phyloP scores from a whole-genome alignment of 2,888 invertebrate genomes.

The Stegophylla sp. region DNA sequence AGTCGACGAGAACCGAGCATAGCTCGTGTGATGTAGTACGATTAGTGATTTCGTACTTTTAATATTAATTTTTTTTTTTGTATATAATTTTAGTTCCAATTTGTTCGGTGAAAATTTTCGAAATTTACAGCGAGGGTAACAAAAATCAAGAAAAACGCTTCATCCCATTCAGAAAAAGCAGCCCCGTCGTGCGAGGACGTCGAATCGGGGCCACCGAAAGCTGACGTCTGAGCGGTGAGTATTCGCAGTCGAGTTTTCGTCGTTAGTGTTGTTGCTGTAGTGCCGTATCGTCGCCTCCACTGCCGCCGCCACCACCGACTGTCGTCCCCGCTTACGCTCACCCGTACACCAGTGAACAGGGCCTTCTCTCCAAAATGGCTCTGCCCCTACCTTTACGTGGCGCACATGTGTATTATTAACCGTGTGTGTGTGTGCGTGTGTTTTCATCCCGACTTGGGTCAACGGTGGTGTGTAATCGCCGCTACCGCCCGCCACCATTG shows the following conservation, averaged over 20 bases:
- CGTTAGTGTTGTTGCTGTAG: neutral
- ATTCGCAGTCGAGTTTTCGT: conserved; percentile 27
- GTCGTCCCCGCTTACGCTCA: conserved; percentile 43
- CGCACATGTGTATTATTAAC: conserved; percentile 11
- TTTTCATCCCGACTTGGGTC: conserved; percentile 58
- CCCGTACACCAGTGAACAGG: conserved; percentile 35
- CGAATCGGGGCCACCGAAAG: conserved; percentile 54
- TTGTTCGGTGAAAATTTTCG: too few species aligned
- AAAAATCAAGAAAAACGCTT: neutral
- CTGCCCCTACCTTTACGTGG: conserved; percentile 56
- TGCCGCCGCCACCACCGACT: neutral
- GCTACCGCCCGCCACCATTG: conserved; percentile 2
- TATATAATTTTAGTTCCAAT: neutral
- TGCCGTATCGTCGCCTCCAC: conserved; percentile 14
- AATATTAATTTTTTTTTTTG: conserved; percentile 23
- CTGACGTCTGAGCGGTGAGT: conserved; percentile 54
- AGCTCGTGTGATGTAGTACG: conserved; percentile 39
- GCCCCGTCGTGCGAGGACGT: conserved; percentile 18
- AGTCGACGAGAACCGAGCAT: conserved; percentile 19
- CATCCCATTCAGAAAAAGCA: neutral
- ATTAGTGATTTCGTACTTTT: neutral
- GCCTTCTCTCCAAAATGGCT: conserved; percentile 57
- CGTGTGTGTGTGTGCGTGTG: conserved; percentile 14
- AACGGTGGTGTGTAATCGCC: conserved; percentile 48
- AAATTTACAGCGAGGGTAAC: neutral